Evolutionary conservation across 2,888 invertebrate genomes (phyloP), one percentile per base, ranked within the genome.

Genomic region (Mesorhabditis spiculigera): DNA sequence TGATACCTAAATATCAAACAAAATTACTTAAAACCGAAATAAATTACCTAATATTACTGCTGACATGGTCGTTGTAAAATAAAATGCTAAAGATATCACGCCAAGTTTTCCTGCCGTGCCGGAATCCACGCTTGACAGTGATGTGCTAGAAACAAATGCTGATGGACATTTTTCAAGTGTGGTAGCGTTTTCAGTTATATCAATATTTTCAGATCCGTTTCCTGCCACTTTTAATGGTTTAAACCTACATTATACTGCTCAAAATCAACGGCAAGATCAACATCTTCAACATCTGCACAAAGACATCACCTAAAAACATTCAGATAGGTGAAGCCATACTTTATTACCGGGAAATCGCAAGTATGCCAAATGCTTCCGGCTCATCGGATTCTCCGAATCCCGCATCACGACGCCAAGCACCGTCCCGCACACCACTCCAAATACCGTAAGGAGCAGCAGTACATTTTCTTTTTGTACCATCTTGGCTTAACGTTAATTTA

Each of bases 241-340:
- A 71, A 73, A 76, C 76, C 74, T 65, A 80, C 80, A 80, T 78
- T 70, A 80, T 80, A 65, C 78, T 78, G 42, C 78, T 78, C 78
- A 80, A 78, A 65, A 96, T 90, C 82, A 97, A 89, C 4, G 97
- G 96, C 64, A 97, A 91, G 85, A 97, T 96, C 78, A 97, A 90
- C 83, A 93, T 92, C 89, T 95, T 95, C 71, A 97, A 90, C 94
- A 95, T 95, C 88, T 95, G 90, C 84, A 97, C 90, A 87, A 97
- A 94, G 77, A 97, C 90, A 86, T 95, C 94, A 64, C 96, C 28
- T 28, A 28, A 28, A 28, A 28, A 28, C 28, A 28, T 28, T 28
- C 28, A 28, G 28, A 28, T 28, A 28, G 28, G 28, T 28, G 1
- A 28, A 28, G 28, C 28, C 28, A 28, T 28, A 28, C 28, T 28